phyloP scores from a whole-genome alignment of 2,113 vertebrate genomes.

The Azemiops feae region DNA sequence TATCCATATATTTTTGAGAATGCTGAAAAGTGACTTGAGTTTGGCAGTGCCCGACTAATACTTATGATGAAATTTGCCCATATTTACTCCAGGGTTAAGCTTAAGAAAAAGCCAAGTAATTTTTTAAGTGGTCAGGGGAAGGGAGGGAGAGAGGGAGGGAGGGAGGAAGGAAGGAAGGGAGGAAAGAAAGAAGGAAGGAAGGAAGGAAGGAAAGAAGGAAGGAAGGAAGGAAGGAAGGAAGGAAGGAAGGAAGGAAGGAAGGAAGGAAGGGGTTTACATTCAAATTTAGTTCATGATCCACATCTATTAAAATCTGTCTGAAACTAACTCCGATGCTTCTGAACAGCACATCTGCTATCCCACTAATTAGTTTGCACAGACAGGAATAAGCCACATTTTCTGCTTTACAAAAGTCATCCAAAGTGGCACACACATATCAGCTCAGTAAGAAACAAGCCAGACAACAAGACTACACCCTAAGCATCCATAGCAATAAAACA shows the following conservation, averaged over 20 bases:
- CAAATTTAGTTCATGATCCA: neutral
- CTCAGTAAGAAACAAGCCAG: neutral
- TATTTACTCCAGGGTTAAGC: neutral
- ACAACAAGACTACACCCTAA: no score
- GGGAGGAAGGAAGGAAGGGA: no score
- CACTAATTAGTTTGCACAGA: neutral
- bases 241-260: neutral
- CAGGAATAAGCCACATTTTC: neutral
- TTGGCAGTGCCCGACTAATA: neutral
- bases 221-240: no score
- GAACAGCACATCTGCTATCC: neutral
- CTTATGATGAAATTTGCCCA: neutral
- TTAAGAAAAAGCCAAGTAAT: neutral
- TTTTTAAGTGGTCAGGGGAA: neutral
- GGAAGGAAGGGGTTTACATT: neutral
- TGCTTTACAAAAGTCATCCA: neutral
- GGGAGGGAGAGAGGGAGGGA: neutral
- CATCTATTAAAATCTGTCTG: neutral
- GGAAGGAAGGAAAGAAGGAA: neutral
- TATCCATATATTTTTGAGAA: conserved; percentile 42
- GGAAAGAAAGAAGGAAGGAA: neutral
- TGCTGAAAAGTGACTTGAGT: neutral
- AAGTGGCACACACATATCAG: neutral
- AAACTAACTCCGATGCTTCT: neutral
- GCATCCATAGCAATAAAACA: neutral